Conservation (phyloP, 2,888 invertebrate genomes). For the Lissocephala sabroskyi region DNA sequence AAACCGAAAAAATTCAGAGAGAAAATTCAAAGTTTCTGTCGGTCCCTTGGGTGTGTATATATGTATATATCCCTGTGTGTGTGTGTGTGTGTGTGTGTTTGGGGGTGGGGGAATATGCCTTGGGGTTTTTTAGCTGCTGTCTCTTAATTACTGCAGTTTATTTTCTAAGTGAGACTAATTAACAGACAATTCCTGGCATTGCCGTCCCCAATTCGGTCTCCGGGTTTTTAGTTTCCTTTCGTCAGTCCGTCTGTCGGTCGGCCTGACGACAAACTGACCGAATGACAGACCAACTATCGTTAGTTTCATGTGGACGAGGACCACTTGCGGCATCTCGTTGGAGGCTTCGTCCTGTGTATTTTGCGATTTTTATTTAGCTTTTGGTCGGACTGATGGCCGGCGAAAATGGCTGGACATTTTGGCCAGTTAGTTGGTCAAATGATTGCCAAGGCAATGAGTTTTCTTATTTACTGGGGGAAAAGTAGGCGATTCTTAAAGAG, state of each 20-base stretch:
- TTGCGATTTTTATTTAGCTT: not conserved
- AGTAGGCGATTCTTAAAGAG: too few species aligned
- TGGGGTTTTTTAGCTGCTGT: conserved; percentile 29
- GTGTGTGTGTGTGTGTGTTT: too few species aligned
- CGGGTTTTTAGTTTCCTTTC: conserved; percentile 1
- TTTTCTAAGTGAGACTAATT: conserved; percentile 73
- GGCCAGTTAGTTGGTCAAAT: conserved; percentile 45
- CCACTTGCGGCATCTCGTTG: too few species aligned
- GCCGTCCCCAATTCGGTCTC: conserved; percentile 39
- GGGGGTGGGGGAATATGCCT: conserved; percentile 22
- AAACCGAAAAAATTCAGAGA: too few species aligned
- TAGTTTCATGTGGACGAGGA: not conserved
- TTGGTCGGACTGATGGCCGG: conserved; percentile 17
- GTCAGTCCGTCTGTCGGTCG: too few species aligned
- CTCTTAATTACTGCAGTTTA: conserved; percentile 72
- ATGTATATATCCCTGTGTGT: too few species aligned
- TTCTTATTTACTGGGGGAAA: not conserved
- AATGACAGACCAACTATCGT: too few species aligned
- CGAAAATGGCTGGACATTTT: conserved; percentile 37
- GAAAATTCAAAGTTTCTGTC: too few species aligned
- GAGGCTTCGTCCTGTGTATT: not conserved
- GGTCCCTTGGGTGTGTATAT: too few species aligned
- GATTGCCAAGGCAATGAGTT: not conserved
- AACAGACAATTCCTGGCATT: conserved; percentile 67
- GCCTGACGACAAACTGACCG: too few species aligned